Evolutionary conservation across 2,797 vertebrate species (phyloP).

Genomic region (Hemitrygon akajei): DNA sequence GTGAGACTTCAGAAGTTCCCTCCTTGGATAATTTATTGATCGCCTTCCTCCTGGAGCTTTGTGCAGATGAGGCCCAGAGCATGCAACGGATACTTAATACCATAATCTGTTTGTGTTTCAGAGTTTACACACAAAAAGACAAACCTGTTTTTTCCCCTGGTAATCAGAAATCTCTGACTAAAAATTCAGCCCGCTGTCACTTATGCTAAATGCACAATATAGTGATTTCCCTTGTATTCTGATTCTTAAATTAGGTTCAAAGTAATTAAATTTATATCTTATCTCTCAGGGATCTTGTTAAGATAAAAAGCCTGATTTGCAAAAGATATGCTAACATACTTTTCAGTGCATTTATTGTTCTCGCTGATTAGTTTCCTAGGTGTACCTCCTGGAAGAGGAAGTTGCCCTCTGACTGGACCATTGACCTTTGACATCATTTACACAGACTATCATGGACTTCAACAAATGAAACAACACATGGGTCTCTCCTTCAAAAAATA

Average conservation of each 20-base stretch:
- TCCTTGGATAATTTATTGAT: background rate
- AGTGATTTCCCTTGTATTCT: too few species aligned
- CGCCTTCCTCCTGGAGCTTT: background rate
- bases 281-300: background rate
- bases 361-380: slow-evolving; percentile 73
- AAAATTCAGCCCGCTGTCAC: background rate
- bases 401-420: slow-evolving; percentile 81
- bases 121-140: background rate
- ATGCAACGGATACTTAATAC: background rate
- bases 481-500: slow-evolving; percentile 91
- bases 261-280: background rate
- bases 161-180: background rate
- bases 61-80: background rate
- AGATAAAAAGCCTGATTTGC: background rate
- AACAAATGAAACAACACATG: slow-evolving; percentile 98
- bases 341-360: background rate
- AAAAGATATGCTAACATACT: background rate
- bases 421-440: slow-evolving; percentile 93
- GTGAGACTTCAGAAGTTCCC: background rate
- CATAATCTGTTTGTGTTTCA: background rate
- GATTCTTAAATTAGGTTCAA: too few species aligned
- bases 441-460: slow-evolving; percentile 91
- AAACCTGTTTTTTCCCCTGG: background rate
- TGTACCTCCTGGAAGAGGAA: slow-evolving; percentile 90
- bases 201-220: too few species aligned